Evolutionary conservation across 2,888 invertebrate species (phyloP), one percentile per base, ranked within the genome.

Genomic region (Amiota communis): DNA sequence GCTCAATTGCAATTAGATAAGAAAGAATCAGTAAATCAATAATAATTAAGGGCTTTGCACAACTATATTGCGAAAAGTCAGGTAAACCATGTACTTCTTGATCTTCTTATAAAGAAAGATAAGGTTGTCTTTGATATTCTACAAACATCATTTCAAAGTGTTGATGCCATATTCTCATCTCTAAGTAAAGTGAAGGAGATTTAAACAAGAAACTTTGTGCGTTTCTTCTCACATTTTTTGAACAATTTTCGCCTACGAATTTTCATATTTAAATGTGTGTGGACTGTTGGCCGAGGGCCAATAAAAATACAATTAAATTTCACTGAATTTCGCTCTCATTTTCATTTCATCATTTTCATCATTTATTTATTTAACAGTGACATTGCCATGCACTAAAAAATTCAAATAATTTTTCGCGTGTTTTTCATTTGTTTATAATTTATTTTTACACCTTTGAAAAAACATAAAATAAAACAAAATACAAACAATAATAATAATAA

Each of bases 271-370:
- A 78, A 83, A 82, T 78, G 81, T 73, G 67, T 63, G 78, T 84
- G 78, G 73, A 79, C 23, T 63, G 77, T 82, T 83, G 82, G 82
- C 76, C 57, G 6, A 46, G 2, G 56, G 80, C 83, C 83, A 83
- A 81, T 81, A 36, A 36, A 36, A 36, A 36, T 36, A 36, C 36
- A 36, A 36, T 36, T 36, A 36, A 36, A 36, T 36, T 36, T 36
- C 36, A 36, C 36, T 36, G 36, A 80, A 80, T 80, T 83, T 79
- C 77, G 80, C 82, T 84, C 84, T 82, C 80, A 79, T 81, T 84
- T 84, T 82, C 78, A 76, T 75, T 76, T 72, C 75, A 56, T 64
- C 75, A 68, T 65, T 68, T 46, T 68, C 23, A 8, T 68, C 17
- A 36, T 4, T n/a, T 36, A n/a, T 63, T 63, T 64, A n/a, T 70